These are phyloP conservation scores for Numenius arquata DNA, from an alignment of 2,113 vertebrate species.

Conservation along the genomic window DNA sequence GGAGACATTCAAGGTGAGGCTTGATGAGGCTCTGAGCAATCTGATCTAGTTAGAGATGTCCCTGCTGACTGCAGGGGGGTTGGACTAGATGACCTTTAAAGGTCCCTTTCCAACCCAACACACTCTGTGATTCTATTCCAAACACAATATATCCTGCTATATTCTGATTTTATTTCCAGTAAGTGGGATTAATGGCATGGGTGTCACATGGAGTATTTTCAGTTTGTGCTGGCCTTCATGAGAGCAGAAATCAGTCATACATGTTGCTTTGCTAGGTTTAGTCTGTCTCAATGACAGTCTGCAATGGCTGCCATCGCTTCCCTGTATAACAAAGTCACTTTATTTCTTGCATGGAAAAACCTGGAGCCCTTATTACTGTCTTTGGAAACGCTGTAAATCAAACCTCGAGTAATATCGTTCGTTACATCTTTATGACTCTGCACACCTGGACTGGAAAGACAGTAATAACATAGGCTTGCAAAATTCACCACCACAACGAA, in stretches of 20 bases:
- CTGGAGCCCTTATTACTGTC: neutral
- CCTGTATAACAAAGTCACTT: neutral
- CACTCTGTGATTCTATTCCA: too few relatives aligned
- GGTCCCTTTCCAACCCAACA: too few relatives aligned
- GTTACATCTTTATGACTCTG: neutral
- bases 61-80: too few relatives aligned
- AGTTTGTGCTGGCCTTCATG: neutral
- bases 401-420: neutral
- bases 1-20: too few relatives aligned
- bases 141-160: neutral
- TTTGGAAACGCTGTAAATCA: neutral
- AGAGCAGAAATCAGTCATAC: neutral
- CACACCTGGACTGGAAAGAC: neutral
- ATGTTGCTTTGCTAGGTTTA: neutral
- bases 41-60: too few relatives aligned
- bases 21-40: too few relatives aligned
- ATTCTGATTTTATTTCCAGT: neutral
- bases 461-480: neutral
- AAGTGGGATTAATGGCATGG: neutral
- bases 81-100: too few relatives aligned
- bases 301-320: neutral
- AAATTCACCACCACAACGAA: neutral
- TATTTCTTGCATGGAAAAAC: neutral
- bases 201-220: neutral
- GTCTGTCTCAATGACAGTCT: neutral